These are phyloP conservation scores for Platichthys stellatus DNA, from an alignment of 2,113 vertebrate species.

Conservation along the genomic window DNA sequence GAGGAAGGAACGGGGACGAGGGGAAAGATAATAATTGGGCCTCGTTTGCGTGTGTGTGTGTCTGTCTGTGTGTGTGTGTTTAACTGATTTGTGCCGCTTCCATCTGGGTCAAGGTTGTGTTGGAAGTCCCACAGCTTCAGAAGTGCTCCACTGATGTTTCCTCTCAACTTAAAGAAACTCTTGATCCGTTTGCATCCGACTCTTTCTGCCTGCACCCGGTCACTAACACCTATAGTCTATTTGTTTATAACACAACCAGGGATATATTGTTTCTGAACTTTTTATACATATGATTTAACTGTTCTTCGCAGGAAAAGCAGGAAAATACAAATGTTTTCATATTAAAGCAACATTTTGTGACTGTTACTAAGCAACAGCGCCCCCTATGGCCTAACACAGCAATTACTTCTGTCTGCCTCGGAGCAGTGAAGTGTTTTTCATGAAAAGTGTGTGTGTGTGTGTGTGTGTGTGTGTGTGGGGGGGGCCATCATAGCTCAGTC, in stretches of 20 bases:
- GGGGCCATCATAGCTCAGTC: slow-evolving; percentile 63
- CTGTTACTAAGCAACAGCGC: too few relatives aligned
- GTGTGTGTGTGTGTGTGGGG: slow-evolving; percentile 4
- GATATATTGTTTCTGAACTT: too few relatives aligned
- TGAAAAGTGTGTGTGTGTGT: neutral
- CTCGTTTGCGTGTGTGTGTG: slow-evolving; percentile 26
- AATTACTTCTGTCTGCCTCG: too few relatives aligned
- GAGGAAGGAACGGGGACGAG: neutral
- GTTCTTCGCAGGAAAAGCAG: too few relatives aligned
- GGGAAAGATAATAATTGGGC: slow-evolving; percentile 44
- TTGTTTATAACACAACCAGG: too few relatives aligned
- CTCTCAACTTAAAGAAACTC: neutral
- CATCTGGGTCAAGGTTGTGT: slow-evolving; percentile 78
- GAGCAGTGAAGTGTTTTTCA: neutral
- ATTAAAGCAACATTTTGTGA: too few relatives aligned
- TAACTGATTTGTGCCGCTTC: slow-evolving; percentile 29
- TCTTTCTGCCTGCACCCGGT: too few relatives aligned
- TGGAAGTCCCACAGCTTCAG: slow-evolving; percentile 8
- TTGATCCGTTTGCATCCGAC: neutral
- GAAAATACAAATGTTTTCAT: too few relatives aligned
- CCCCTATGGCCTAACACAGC: too few relatives aligned
- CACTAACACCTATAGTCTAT: too few relatives aligned
- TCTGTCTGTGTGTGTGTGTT: slow-evolving; percentile 22
- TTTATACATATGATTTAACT: too few relatives aligned
- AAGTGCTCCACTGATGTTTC: slow-evolving; percentile 15